Evolutionary conservation across 2,888 invertebrate species (phyloP), one percentile per base, ranked within the genome.

Genomic region (Pterobdella sp.): DNA sequence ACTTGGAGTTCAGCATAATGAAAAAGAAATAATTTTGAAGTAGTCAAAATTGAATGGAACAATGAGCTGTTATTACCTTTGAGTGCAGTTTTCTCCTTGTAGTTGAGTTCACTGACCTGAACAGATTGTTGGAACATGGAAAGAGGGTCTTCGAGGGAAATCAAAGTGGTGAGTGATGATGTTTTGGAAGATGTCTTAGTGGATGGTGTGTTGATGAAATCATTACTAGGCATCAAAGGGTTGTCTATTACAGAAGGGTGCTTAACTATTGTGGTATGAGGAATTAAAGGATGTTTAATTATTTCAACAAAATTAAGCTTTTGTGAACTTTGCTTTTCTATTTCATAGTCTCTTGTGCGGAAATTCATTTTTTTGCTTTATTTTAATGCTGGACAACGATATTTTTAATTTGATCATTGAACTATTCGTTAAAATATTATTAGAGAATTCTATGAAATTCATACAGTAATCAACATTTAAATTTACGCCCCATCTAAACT

Each of bases 71-170:
- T 35, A 2, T 65, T 34, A 22, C 35, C 14, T n/a, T 10, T 34
- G n/a, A 26, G 10, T 66, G 22, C 31, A 4, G 22, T 56, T 34
- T 36, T 29, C 42, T 68, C 29, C 26, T 49, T 35, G 34, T 26
- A 7, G 32, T 70, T 73, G 72, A 68, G 37, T 35, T 67, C 42
- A 75, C 68, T n/a, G 89, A 82, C 0, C 90, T 89, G 83, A 89
- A 89, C 80, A 88, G 83, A 66, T 83, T 81, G 79, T 32, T 88
- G 88, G 83, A 90, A 89, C 79, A 88, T 88, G 31, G 89, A 89
- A 35, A 91, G 83, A 0, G 91, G 91, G 84, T 91, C 91, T 0
- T 63, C 60, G 31, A 71, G 63, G 34, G 32, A 56, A 3, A n/a
- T n/a, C 32, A 65, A 10, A 35, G 65, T 14, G 22, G 14, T 34